These are phyloP conservation scores for Sebastes glaucus DNA, from an alignment of 2,797 vertebrate species.

Conservation along the genomic window DNA sequence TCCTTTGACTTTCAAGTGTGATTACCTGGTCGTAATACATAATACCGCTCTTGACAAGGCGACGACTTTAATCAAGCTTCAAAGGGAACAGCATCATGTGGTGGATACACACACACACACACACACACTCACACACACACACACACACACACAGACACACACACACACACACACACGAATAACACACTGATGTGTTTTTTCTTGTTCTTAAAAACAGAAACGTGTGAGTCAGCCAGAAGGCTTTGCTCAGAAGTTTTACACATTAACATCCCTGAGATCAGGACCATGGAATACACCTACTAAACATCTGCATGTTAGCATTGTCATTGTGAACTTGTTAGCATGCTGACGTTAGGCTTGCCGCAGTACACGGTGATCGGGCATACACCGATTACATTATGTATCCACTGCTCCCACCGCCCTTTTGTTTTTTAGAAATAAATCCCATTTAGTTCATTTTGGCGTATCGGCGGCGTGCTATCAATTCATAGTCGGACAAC, in stretches of 20 bases:
- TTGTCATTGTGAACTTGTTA: not conserved
- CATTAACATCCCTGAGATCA: not conserved
- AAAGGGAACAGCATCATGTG: constrained; percentile 41
- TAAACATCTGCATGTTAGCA: not conserved
- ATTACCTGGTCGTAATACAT: constrained; percentile 47
- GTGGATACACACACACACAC: not conserved
- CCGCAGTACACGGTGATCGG: too few species aligned
- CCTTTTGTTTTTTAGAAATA: too few species aligned
- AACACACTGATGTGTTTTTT: not conserved
- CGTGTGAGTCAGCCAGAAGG: not conserved
- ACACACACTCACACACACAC: not conserved
- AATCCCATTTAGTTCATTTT: too few species aligned
- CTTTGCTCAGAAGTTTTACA: not conserved
- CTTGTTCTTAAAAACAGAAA: constrained; percentile 1
- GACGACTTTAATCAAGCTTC: constrained; percentile 57
- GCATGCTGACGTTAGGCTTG: not conserved
- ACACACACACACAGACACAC: not conserved
- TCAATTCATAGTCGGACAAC: too few species aligned
- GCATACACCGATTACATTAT: too few species aligned
- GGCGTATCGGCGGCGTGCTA: rapidly evolving
- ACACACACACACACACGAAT: not conserved
- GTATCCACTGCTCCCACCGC: too few species aligned
- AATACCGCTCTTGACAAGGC: constrained; percentile 40
- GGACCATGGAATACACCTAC: not conserved
- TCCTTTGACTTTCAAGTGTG: constrained; percentile 60